phyloP scores from a whole-genome alignment of 2,797 vertebrate genomes.

The Diceros bicornis region DNA sequence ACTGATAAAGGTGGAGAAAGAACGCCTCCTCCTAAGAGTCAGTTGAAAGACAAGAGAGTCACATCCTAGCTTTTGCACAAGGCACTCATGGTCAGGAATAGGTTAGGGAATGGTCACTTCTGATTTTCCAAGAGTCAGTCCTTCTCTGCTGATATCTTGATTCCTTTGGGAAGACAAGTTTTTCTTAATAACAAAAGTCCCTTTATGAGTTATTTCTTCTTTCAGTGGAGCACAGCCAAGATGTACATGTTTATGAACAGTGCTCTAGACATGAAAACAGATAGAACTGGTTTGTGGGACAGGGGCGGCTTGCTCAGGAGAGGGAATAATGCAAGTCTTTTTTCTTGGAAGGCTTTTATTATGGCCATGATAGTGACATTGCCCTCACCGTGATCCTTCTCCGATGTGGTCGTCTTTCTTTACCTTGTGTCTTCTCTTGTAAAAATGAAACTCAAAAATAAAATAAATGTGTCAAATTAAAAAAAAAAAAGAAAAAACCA shows the following conservation, averaged over 20 bases:
- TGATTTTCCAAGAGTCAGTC: conserved; percentile 64
- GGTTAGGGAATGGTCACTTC: conserved; percentile 79
- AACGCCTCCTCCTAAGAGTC: conserved; percentile 21
- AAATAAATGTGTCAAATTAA: conserved; percentile 86
- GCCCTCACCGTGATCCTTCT: conserved; percentile 87
- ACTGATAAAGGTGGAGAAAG: conserved; percentile 25
- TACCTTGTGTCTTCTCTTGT: conserved; percentile 91
- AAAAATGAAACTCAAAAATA: conserved; percentile 87
- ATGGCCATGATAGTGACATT: conserved; percentile 84
- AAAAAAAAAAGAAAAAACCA: conserved; percentile 67
- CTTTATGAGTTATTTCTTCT: conserved; percentile 61
- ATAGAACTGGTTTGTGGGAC: conserved; percentile 74
- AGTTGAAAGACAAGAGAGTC: conserved; percentile 79
- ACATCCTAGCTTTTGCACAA: conserved; percentile 75
- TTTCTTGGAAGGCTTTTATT: conserved; percentile 81
- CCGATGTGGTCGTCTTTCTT: conserved; percentile 88
- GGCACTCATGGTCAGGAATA: conserved; percentile 71
- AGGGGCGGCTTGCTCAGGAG: conserved; percentile 83
- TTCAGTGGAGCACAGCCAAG: conserved; percentile 61
- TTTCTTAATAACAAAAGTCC: conserved; percentile 54
- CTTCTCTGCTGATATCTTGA: conserved; percentile 64
- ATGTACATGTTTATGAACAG: conserved; percentile 68
- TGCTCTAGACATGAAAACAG: conserved; percentile 79
- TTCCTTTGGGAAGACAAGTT: conserved; percentile 68
- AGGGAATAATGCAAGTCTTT: conserved; percentile 83